Conservation (phyloP, 2,113 vertebrate genomes). For the Pithys albifrons region DNA sequence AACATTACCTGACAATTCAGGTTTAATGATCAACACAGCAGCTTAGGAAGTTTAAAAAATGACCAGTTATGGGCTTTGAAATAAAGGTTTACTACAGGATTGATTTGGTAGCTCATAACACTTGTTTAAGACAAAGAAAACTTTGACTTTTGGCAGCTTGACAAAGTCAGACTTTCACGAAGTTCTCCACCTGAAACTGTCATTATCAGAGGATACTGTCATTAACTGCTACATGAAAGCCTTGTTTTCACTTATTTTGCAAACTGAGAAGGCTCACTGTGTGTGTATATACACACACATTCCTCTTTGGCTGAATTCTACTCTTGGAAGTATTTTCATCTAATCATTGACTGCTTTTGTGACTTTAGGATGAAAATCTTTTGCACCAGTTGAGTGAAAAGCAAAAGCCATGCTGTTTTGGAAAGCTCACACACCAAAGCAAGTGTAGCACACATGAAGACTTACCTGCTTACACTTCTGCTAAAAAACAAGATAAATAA, state of each 20-base stretch:
- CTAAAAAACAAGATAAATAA: conserved; percentile 23
- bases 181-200: neutral
- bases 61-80: neutral
- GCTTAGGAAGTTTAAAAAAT: neutral
- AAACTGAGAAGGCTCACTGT: neutral
- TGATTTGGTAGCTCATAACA: neutral
- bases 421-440: neutral
- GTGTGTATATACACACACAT: neutral
- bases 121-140: neutral
- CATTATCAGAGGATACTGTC: neutral
- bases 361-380: neutral
- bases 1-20: neutral
- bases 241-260: neutral
- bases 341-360: neutral
- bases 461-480: conserved; percentile 32
- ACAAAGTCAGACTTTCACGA: neutral
- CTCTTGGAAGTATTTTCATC: neutral
- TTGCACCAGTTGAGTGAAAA: neutral
- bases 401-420: neutral
- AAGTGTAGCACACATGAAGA: neutral
- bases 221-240: neutral
- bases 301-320: neutral
- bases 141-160: neutral
- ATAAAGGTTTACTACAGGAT: neutral
- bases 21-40: neutral